These are phyloP conservation scores for Allolobophora icterica DNA, from an alignment of 2,888 invertebrate species.

Conservation along the genomic window DNA sequence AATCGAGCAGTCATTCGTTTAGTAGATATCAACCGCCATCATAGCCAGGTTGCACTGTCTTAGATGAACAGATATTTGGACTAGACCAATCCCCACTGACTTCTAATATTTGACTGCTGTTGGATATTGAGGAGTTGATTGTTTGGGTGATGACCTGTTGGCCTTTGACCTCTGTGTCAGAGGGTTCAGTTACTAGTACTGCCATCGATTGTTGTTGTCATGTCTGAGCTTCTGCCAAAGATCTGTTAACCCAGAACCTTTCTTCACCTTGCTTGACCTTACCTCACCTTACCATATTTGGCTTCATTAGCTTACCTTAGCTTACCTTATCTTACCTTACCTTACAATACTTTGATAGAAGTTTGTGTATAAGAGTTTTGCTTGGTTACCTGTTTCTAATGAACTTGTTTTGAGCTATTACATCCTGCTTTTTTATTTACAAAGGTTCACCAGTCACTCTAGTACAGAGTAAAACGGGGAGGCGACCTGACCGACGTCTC, in stretches of 20 bases:
- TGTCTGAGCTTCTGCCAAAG: neutral
- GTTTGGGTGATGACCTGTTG: neutral
- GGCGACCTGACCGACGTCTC: too few species aligned
- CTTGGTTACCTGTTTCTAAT: too few species aligned
- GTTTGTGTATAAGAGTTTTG: too few species aligned
- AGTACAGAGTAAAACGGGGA: too few species aligned
- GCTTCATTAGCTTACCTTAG: too few species aligned
- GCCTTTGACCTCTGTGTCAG: neutral
- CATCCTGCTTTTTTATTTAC: too few species aligned
- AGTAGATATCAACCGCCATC: neutral
- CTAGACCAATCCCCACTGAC: neutral
- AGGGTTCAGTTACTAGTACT: neutral
- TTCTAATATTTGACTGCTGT: neutral
- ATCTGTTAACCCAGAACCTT: neutral
- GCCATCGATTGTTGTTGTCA: slow-evolving; percentile 7
- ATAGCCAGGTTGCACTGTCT: neutral
- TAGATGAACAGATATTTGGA: neutral
- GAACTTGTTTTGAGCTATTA: too few species aligned
- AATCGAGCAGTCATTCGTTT: neutral
- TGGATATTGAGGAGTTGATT: neutral
- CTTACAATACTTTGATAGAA: too few species aligned
- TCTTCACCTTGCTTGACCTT: neutral
- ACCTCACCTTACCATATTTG: neutral
- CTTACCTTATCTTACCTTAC: too few species aligned
- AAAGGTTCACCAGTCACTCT: too few species aligned